A percentile compares a stretch with the other conserved stretches of the same genome.
These are phyloP conservation scores for Drosophila gaucha DNA, from an alignment of 2,888 invertebrate species.

Conservation along the genomic window DNA sequence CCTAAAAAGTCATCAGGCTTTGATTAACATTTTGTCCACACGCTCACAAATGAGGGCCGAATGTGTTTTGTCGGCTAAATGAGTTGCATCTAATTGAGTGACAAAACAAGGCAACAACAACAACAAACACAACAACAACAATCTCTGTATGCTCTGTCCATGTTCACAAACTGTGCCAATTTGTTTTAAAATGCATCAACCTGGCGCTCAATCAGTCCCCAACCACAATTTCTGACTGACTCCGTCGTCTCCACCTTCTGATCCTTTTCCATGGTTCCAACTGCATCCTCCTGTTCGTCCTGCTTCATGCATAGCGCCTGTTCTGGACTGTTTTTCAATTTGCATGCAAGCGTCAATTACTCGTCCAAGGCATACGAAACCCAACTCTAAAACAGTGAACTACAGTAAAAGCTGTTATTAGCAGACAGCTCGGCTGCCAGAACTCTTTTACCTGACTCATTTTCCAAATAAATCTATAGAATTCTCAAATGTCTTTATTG, in stretches of 20 bases:
- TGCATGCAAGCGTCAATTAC: slow-evolving; percentile 72
- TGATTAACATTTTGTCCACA: slow-evolving; percentile 74
- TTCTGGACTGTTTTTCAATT: slow-evolving; percentile 72
- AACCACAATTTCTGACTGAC: not conserved
- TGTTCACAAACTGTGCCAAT: slow-evolving; percentile 76
- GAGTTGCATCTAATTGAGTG: slow-evolving; percentile 79
- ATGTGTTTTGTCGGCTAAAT: slow-evolving; percentile 54
- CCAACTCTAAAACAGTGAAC: slow-evolving; percentile 1
- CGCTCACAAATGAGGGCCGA: slow-evolving; percentile 57
- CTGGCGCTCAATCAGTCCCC: slow-evolving; percentile 65
- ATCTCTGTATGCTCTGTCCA: slow-evolving; percentile 6
- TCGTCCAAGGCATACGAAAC: slow-evolving; percentile 22
- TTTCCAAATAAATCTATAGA: not conserved
- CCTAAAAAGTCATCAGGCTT: slow-evolving; percentile 72
- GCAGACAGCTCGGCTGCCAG: not conserved
- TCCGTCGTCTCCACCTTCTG: slow-evolving; percentile 3
- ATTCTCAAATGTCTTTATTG: not conserved
- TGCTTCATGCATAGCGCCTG: slow-evolving; percentile 30
- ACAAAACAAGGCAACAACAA: slow-evolving; percentile 58
- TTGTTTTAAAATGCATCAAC: slow-evolving; percentile 78
- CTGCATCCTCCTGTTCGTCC: not conserved
- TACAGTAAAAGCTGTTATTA: slow-evolving; percentile 4
- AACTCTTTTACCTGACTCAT: not conserved
- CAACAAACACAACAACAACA: slow-evolving; percentile 19
- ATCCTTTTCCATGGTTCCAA: not conserved